Percentiles rank a stretch among this genome's conserved stretches.
Conservation (phyloP, 2,888 invertebrate genomes). For the Nasonovia ribisnigri region DNA sequence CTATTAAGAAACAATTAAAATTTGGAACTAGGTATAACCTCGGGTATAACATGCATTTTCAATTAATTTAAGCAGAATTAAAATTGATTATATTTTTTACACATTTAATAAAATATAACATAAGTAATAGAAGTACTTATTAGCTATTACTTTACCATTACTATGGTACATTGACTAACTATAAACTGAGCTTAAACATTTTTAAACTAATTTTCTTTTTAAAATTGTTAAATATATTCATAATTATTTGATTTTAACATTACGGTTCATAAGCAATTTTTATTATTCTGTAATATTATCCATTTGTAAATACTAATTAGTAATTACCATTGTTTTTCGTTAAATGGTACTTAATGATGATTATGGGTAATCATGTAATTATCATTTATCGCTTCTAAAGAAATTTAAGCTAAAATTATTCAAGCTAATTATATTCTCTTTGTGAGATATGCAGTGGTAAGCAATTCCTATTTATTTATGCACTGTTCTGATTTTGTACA, state of each 20-base stretch:
- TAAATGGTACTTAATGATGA: conserved; percentile 10
- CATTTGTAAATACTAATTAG: neutral
- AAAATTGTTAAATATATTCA: neutral
- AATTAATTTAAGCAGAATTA: neutral
- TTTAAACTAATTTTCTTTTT: neutral
- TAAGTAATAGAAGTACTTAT: neutral
- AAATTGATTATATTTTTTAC: neutral
- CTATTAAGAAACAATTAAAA: neutral
- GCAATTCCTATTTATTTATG: neutral
- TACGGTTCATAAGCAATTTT: neutral
- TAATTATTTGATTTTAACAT: neutral
- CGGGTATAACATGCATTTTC: neutral
- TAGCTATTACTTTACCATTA: neutral
- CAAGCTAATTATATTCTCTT: neutral
- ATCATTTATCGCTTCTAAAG: conserved; percentile 5
- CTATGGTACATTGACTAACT: neutral
- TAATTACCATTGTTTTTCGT: neutral
- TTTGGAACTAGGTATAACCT: neutral
- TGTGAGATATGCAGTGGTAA: neutral
- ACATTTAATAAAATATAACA: neutral
- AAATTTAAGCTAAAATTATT: conserved; percentile 31
- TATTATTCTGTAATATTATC: neutral
- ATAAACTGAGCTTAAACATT: neutral
- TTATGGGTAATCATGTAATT: conserved; percentile 12
- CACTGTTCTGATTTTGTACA: neutral